Percentiles rank a stretch among this genome's conserved stretches.
phyloP scores from a whole-genome alignment of 2,888 invertebrate species.

The Ctena decussata region DNA sequence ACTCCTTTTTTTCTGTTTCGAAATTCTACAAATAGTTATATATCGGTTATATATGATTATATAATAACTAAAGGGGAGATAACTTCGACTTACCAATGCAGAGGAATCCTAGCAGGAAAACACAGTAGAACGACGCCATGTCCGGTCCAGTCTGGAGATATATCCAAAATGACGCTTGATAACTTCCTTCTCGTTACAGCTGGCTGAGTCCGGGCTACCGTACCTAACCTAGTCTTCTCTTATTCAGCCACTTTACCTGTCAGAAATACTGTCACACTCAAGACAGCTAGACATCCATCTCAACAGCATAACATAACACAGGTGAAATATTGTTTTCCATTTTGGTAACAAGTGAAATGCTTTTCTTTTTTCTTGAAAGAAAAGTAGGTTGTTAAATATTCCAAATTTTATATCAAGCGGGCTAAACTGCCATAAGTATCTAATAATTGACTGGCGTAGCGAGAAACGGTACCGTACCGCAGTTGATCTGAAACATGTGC shows the following conservation, averaged over 20 bases:
- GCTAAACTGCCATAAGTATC: too few relatives aligned
- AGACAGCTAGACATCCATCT: not conserved
- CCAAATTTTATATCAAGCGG: too few relatives aligned
- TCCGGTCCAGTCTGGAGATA: not conserved
- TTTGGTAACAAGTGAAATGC: not conserved
- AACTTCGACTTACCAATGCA: not conserved
- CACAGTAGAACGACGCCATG: not conserved
- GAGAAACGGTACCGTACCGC: too few relatives aligned
- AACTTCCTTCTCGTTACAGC: not conserved
- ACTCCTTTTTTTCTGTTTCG: too few relatives aligned
- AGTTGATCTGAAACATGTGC: too few relatives aligned
- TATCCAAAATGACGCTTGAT: not conserved
- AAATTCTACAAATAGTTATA: too few relatives aligned
- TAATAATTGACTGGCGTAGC: too few relatives aligned
- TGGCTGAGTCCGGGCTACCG: not conserved
- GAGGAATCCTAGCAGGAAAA: not conserved
- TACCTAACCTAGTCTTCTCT: not conserved
- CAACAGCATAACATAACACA: not conserved
- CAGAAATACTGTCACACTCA: not conserved
- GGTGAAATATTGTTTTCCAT: not conserved
- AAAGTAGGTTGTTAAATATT: too few relatives aligned
- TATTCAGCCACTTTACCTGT: not conserved
- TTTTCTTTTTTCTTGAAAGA: not conserved
- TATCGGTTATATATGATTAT: too few relatives aligned
- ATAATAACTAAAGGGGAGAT: too few relatives aligned